Percentiles rank a stretch among this genome's conserved stretches.
These are phyloP conservation scores for Drosophila tristis DNA, from an alignment of 1,140 invertebrate species.

Conservation along the genomic window DNA sequence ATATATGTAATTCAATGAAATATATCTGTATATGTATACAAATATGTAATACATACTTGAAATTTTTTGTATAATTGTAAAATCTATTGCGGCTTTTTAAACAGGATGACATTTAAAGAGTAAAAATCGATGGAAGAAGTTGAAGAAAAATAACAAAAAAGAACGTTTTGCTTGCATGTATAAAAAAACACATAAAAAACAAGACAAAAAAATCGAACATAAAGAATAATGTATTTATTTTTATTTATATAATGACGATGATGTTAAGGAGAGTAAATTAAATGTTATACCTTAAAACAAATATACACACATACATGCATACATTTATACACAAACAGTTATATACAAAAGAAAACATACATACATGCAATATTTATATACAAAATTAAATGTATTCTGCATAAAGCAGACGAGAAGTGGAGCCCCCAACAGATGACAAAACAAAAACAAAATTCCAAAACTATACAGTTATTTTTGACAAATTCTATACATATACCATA, in stretches of 20 bases:
- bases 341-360: conserved; percentile 47
- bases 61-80: conserved; percentile 73
- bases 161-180: conserved; percentile 58
- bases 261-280: conserved; percentile 76
- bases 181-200: conserved; percentile 47
- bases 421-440: conserved; percentile 19
- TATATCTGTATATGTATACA: conserved; percentile 33
- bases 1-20: conserved; percentile 36
- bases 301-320: conserved; percentile 61
- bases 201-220: conserved; percentile 47
- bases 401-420: conserved; percentile 32
- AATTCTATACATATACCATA: too few species aligned
- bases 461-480: too few species aligned
- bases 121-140: conserved; percentile 29
- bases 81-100: conserved; percentile 76
- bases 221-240: conserved; percentile 76
- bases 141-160: conserved; percentile 21
- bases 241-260: conserved; percentile 72
- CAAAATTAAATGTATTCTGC: conserved; percentile 31
- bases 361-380: conserved; percentile 44
- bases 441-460: conserved; percentile 12
- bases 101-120: conserved; percentile 37
- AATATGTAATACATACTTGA: conserved; percentile 45
- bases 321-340: conserved; percentile 40
- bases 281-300: conserved; percentile 82